Evolutionary conservation across 1,140 invertebrate genomes (phyloP).

Genomic region (Caenorhabditis remanei): DNA sequence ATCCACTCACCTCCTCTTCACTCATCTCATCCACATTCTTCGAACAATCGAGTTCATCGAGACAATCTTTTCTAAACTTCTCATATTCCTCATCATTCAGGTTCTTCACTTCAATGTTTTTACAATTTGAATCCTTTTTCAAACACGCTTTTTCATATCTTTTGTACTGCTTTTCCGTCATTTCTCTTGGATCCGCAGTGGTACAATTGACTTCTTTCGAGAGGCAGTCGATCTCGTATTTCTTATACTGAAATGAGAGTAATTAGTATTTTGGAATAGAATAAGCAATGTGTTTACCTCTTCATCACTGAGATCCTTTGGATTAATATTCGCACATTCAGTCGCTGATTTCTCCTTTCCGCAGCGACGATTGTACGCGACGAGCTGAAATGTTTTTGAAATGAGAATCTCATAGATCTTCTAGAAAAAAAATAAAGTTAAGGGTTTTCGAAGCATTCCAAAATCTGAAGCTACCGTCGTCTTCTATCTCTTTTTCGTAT

Average conservation of each 20-base stretch:
- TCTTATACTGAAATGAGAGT: background rate
- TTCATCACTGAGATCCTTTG: background rate
- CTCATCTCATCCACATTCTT: conserved; percentile 4
- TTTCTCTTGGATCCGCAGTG: background rate
- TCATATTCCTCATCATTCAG: conserved; percentile 2
- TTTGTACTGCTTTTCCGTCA: conserved; percentile 14
- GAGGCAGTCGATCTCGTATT: background rate
- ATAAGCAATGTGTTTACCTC: background rate
- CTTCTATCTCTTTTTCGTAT: no score
- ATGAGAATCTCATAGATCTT: no score
- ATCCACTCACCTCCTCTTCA: background rate
- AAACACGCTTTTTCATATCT: conserved; percentile 17
- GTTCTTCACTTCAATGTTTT: background rate
- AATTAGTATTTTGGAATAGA: background rate
- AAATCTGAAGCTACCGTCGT: no score
- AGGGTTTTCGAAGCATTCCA: no score
- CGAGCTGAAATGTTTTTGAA: no score
- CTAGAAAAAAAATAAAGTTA: no score
- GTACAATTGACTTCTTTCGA: background rate
- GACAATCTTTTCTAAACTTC: background rate
- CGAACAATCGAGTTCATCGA: background rate
- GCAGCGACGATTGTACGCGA: no score
- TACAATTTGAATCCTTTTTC: background rate
- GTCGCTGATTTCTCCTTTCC: background rate
- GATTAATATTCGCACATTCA: background rate